Conservation (phyloP, 1,140 invertebrate genomes). For the Coptotermes formosanus region DNA sequence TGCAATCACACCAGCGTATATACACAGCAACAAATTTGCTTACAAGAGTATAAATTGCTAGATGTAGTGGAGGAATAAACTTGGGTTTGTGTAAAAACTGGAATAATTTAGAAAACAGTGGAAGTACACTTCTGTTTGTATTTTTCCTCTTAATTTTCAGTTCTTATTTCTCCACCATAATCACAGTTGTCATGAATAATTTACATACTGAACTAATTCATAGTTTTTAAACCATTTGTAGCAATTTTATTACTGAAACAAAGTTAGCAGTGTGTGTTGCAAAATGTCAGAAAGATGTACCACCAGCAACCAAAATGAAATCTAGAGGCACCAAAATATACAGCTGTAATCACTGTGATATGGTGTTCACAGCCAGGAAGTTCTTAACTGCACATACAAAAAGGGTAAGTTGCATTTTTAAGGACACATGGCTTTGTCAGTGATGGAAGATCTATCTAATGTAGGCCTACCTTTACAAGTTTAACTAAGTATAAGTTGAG, state of each 20-base stretch:
- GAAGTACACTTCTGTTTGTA: no score
- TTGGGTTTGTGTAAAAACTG: no score
- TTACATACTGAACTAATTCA: no score
- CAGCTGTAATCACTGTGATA: not conserved
- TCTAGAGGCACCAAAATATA: not conserved
- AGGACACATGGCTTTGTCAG: not conserved
- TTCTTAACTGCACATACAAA: not conserved
- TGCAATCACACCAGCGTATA: no score
- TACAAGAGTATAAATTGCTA: no score
- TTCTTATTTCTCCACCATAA: no score
- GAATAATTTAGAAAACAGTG: no score
- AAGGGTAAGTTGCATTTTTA: not conserved
- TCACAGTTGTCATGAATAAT: no score
- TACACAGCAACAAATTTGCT: no score
- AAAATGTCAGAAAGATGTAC: not conserved
- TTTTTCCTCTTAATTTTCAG: no score
- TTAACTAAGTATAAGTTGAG: no score
- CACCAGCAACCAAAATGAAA: not conserved
- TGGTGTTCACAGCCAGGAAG: not conserved
- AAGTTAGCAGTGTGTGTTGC: not conserved
- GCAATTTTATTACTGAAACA: not conserved
- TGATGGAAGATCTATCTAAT: not conserved
- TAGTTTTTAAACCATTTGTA: not conserved
- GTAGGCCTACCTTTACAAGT: not conserved
- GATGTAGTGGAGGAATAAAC: no score